Base-by-base conservation (phyloP, 2,113 vertebrate species). In the Athene noctua region DNA sequence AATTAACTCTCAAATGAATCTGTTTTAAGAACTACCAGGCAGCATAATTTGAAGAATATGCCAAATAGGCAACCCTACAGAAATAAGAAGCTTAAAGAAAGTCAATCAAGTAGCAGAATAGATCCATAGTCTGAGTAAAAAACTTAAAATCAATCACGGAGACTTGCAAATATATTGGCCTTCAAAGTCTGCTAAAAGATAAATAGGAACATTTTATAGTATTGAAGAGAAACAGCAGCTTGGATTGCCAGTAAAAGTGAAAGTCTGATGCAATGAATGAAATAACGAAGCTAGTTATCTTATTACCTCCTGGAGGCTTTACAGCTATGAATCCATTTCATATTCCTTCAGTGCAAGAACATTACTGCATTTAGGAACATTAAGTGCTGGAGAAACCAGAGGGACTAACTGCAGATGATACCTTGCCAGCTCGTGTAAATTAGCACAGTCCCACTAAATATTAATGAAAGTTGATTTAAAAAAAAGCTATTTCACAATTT, bases 241-340 rank as follows among this genome's bases (percentile, higher is more conserved):
- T 2, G 1, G 46, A 40, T 13, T 73, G 62, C 78, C 90, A 85
- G 80, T 72, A 92, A 96, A 89, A 89, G 70, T 66, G 34, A 4
- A 87, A 89, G 54, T 54, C 61, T 90, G 74, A 79, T 49, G 62
- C 61, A 91, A n/a, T 38, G 71, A 91, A 82, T 61, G 66, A 80
- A 96, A 82, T 75, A 85, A 92, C n/a, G 44, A 91, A 94, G 71
- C 19, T 63, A n/a, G 47, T 81, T 88, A 92, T 86, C 52, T 30
- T 54, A 85, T 58, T 93, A 77, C 49, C 71, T 95, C 66, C 94
- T 82, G 79, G 44, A 94, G 80, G 61, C 73, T 96, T 55, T 84
- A 71, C 68, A 92, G 93, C 40, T 68, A 51, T 10, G 40, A 87
- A 95, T 49, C 54, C 46, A 73, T 66, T 85, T 72, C 74, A 57